Evolutionary conservation across 2,888 invertebrate genomes (phyloP).

Genomic region (Neoaliturus tenellus): DNA sequence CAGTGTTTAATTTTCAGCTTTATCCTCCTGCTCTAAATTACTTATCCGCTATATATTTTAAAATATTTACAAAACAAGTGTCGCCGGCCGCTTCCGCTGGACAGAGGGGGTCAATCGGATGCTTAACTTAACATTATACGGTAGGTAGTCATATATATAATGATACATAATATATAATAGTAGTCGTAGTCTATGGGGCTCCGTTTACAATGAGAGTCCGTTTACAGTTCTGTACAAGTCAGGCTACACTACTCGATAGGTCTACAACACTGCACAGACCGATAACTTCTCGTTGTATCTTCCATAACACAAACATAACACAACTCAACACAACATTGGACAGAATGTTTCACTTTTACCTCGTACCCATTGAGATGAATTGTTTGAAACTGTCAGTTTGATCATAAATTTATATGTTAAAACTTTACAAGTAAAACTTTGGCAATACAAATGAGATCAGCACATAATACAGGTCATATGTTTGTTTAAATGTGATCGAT

Average conservation of each 20-base stretch:
- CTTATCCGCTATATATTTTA: constrained; percentile 29
- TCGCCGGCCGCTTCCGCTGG: constrained; percentile 38
- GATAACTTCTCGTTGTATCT: constrained; percentile 37
- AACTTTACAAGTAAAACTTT: background rate
- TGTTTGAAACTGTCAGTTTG: background rate
- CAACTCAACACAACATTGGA: constrained; percentile 34
- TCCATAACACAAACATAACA: background rate
- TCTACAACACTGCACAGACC: constrained; percentile 26
- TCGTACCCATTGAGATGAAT: background rate
- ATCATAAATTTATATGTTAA: background rate
- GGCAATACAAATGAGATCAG: background rate
- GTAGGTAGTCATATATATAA: constrained; percentile 57
- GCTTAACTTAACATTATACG: constrained; percentile 54
- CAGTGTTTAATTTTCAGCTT: constrained; percentile 37
- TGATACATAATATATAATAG: constrained; percentile 55
- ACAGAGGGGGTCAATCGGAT: constrained; percentile 47
- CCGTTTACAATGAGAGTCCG: constrained; percentile 23
- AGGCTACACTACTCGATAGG: background rate
- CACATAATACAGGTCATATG: background rate
- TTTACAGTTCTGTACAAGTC: background rate
- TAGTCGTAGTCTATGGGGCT: constrained; percentile 53
- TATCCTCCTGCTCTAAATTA: constrained; percentile 46
- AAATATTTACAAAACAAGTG: constrained; percentile 45
- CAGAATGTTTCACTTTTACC: constrained; percentile 48
- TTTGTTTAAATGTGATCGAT: background rate